Base-by-base conservation (phyloP, 2,113 vertebrate species). In the Dunckerocampus dactyliophorus region DNA sequence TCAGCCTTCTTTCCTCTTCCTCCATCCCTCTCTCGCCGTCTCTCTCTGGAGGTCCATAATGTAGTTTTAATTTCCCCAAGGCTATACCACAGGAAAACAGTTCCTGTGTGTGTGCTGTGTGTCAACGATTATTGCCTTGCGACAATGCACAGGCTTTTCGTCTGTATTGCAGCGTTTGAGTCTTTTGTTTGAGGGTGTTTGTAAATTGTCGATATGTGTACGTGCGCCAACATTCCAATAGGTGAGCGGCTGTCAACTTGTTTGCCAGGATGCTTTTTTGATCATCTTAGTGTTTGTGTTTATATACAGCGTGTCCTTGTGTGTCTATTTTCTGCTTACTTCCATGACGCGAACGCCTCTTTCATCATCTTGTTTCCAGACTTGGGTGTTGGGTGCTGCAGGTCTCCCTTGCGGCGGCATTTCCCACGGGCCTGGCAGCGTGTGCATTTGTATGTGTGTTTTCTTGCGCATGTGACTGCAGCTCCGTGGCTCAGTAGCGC, bases 51-150 rank as follows among this genome's bases (percentile, higher is more conserved):
- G 90, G 85, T 89, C 87, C 86, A 88, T 90, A 90, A 90, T 91
- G 88, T 89, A 88, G 88, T 89, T 90, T 90, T 90, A 90, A 91
- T 91, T 91, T 90, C 90, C 90, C 90, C 77, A 88, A 87, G 89
- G 90, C 85, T 79, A 12, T 56, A 69, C 71, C 76, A 81, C 88
- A 89, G 88, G 88, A 91, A 91, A 91, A 91, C 89, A 91, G 87
- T 85, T 87, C 81, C 72, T 70, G 81, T 86, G 72, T 78, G 59
- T 80, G 69, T 73, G 55, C 62, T 73, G 59, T 67, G 71, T 37
- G 76, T 76, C 71, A 72, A 78, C 74, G 74, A 70, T 72, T 85
- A 76, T 85, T 85, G 80, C 77, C 76, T 69, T 43, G 72, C 74
- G 72, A 84, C 80, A 76, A 71, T 43, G 49, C 71, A 72, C 62